Base-by-base conservation (phyloP, 2,888 invertebrate species). In the Clepsis dumicolana region DNA sequence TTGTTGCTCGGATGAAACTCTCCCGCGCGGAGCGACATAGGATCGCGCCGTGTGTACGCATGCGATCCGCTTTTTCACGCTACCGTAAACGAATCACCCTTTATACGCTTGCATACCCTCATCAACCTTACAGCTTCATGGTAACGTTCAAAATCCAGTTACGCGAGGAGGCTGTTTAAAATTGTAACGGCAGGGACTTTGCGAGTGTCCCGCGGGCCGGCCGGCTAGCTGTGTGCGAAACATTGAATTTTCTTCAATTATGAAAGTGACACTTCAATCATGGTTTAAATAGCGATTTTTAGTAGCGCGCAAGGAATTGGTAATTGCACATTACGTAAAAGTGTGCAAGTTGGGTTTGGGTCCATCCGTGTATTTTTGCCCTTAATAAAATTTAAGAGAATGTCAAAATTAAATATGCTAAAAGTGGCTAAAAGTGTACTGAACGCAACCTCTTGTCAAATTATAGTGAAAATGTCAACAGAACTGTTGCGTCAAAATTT, bases 61-160 rank as follows among this genome's bases (percentile, higher is more conserved):
- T 75, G 73, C 76, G 77, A 81, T 80, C 75, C 78, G 80, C 76
- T 82, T 84, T 80, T 86, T 82, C 80, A 79, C 80, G 82, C 77
- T 80, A 71, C 74, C 73, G 74, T 82, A 84, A 83, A 80, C 76
- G 81, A 83, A 81, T 86, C 79, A 82, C 75, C 75, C 75, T 69
- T 73, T 75, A 75, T 76, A 73, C 56, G 68, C 61, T 70, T 69
- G 75, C 7, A 27, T 27, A 25, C 27, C 53, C n/a, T n/a, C 16
- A 16, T 25, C 14, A 8, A 16, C 27, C 53, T 53, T 53, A 53
- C n/a, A 7, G n/a, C 27, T 16, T 27, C 16, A 27, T 53, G 27
- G n/a, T 53, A 53, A 53, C n/a, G 53, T 53, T 27, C 25, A 53
- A 53, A 53, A 53, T 53, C 12, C 48, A 21, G 48, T 48, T 21